Percentiles rank a stretch among this genome's conserved stretches.
Evolutionary conservation across 1,140 invertebrate genomes (phyloP).

Genomic region (Cydia pomonella): DNA sequence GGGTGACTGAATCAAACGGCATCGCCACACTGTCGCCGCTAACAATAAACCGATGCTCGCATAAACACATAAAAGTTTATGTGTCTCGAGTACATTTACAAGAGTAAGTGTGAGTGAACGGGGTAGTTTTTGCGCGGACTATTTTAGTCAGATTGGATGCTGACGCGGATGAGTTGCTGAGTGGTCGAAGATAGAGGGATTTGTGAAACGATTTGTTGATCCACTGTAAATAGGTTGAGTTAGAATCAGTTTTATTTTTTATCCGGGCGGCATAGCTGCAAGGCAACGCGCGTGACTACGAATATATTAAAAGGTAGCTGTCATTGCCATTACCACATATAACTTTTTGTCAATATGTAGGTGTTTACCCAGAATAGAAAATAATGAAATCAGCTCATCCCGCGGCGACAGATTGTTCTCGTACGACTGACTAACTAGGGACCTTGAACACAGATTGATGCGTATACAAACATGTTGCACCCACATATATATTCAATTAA

Average conservation of each 20-base stretch:
- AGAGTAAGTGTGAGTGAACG: slow-evolving; percentile 8
- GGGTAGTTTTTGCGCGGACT: slow-evolving; percentile 18
- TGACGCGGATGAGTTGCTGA: slow-evolving; percentile 23
- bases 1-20: slow-evolving; percentile 2
- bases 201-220: background rate
- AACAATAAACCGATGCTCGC: slow-evolving; percentile 26
- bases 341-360: too few relatives aligned
- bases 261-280: background rate
- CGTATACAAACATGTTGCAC: too few relatives aligned
- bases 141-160: slow-evolving; percentile 28
- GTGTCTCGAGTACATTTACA: slow-evolving; percentile 30
- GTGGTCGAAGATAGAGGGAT: slow-evolving; percentile 7
- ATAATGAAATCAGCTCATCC: too few relatives aligned
- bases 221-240: background rate
- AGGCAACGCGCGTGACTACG: too few relatives aligned
- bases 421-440: too few relatives aligned
- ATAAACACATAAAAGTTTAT: slow-evolving; percentile 33
- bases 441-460: too few relatives aligned
- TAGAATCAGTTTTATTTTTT: background rate
- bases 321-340: too few relatives aligned
- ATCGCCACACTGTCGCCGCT: slow-evolving; percentile 20
- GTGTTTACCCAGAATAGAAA: too few relatives aligned
- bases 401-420: too few relatives aligned
- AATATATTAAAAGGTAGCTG: too few relatives aligned
- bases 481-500: too few relatives aligned